These are phyloP conservation scores for Pseudorasbora parva DNA, from an alignment of 2,113 vertebrate genomes.

Conservation along the genomic window DNA sequence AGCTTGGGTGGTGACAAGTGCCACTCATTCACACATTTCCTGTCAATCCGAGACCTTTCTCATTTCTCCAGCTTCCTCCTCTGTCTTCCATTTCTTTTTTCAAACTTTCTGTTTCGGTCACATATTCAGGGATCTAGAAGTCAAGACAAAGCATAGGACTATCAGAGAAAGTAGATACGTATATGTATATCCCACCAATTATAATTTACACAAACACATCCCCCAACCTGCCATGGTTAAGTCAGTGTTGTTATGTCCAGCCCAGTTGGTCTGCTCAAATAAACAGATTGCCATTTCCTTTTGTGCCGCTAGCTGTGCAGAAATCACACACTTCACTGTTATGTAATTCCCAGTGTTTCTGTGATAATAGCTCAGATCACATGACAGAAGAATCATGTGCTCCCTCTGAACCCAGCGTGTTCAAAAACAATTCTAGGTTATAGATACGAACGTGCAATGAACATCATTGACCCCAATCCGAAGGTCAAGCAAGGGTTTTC, in stretches of 20 bases:
- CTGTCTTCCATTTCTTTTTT: slow-evolving; percentile 36
- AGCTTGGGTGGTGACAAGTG: slow-evolving; percentile 68
- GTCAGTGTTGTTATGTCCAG: slow-evolving; percentile 10
- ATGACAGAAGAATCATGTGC: background rate
- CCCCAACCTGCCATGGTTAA: background rate
- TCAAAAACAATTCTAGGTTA: slow-evolving; percentile 28
- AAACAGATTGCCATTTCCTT: background rate
- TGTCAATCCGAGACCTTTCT: slow-evolving; percentile 22
- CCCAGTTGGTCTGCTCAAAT: background rate
- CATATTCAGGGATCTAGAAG: background rate
- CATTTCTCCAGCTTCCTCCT: slow-evolving; percentile 16
- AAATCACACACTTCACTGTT: slow-evolving; percentile 3
- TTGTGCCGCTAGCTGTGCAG: background rate
- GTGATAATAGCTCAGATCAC: slow-evolving; percentile 1
- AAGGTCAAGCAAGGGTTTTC: slow-evolving; percentile 31
- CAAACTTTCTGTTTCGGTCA: background rate
- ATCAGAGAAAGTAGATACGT: no score
- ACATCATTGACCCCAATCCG: slow-evolving; percentile 40
- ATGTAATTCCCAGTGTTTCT: background rate
- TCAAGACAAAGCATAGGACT: background rate
- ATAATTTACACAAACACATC: background rate
- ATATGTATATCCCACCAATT: background rate
- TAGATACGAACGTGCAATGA: slow-evolving; percentile 1
- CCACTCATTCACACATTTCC: slow-evolving; percentile 42
- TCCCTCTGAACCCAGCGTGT: background rate